Conservation (phyloP, 2,113 vertebrate species). For the Menura novaehollandiae region DNA sequence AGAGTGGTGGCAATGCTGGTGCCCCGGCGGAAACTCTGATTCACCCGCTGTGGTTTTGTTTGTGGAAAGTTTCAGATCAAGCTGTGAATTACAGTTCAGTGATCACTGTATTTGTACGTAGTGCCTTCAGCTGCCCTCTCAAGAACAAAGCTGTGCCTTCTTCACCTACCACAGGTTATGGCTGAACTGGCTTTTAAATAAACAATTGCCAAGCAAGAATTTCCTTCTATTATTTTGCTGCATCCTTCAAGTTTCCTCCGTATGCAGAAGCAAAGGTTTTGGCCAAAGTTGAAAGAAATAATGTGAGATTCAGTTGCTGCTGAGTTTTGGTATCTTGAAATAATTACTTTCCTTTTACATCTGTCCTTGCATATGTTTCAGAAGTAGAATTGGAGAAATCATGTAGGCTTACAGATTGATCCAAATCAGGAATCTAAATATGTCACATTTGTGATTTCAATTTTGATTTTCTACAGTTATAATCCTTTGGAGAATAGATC, state of each 20-base stretch:
- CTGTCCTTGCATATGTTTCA: not conserved
- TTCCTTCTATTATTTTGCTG: not conserved
- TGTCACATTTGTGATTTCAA: not conserved
- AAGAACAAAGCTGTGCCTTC: not conserved
- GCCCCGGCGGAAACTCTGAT: not conserved
- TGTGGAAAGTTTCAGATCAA: not conserved
- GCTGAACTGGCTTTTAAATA: not conserved
- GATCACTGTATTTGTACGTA: not conserved
- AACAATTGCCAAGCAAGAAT: not conserved
- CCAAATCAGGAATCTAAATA: not conserved
- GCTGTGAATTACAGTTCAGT: not conserved
- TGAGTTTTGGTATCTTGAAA: not conserved
- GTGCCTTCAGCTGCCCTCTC: not conserved
- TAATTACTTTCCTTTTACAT: not conserved
- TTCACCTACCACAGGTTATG: not conserved
- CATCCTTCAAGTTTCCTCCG: not conserved
- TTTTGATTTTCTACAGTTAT: not conserved
- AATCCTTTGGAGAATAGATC: not conserved
- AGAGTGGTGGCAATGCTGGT: not conserved
- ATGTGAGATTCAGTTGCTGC: not conserved
- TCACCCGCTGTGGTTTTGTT: not conserved
- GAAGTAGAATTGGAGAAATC: not conserved
- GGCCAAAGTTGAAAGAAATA: not conserved
- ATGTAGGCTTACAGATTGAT: not conserved
- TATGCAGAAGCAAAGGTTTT: not conserved